Evolutionary conservation across 2,113 vertebrate species (phyloP), one percentile per base, ranked within the genome.

Genomic region (Nothoprocta pentlandii): DNA sequence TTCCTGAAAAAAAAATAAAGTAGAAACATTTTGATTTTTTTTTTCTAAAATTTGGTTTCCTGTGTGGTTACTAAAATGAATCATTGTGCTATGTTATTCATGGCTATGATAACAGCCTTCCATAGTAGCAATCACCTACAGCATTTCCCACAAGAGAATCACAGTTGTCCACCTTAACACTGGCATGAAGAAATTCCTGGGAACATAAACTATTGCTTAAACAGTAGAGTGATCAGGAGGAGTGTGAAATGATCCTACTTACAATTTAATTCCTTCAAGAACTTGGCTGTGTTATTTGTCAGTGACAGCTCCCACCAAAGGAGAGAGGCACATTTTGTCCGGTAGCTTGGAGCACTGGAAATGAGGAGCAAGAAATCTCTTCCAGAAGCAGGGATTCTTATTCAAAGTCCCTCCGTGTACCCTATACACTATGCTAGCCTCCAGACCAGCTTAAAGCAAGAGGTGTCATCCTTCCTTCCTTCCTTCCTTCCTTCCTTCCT

Each of bases 201-300:
- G 39, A 26, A 67, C 41, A 36, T 17, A 66, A 76, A 22, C 13
- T 17, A n/a, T 5, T 0, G 0, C 83, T 83, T 54, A 74, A 93
- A 54, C 17, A 85, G 51, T 17, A 83, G 59, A 77, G 0, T 0
- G 59, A 46, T 26, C 0, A 0, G 54, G 23, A 94, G 47, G 49
- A 80, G 28, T 11, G 46, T 51, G 46, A 90, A 92, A 58, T 22
- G 3, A 68, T 84, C 39, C 74, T 53, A 21, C 47, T 85, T 59
- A 41, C 63, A 58, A 6, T 49, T 88, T 90, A 25, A 10, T 4
- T 78, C 9, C 54, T 74, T 26, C 14, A 68, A 94, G 82, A 77
- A 88, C 17, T n/a, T 64, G 28, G 4, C 71, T 80, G 63, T 62
- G 76, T 59, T 1, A 0, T 41, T 85, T 59, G 59, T 17, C 59